A percentile compares a stretch with the other conserved stretches of the same genome.
Evolutionary conservation across 2,888 invertebrate species (phyloP).

Genomic region (Amphipyra tragopoginis): DNA sequence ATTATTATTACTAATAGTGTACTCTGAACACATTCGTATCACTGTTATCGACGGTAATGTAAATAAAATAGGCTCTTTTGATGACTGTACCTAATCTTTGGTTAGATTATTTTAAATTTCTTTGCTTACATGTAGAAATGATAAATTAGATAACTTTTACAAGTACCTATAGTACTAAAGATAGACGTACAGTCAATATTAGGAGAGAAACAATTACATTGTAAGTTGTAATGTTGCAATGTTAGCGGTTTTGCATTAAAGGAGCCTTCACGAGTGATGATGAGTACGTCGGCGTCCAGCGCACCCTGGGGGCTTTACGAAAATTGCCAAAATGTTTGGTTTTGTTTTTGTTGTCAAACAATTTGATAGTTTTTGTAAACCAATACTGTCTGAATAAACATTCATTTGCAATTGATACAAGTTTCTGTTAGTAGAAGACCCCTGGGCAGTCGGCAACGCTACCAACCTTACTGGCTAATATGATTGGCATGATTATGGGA

Average conservation of each 20-base stretch:
- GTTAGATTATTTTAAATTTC: slow-evolving; percentile 57
- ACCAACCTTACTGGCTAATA: too few relatives aligned
- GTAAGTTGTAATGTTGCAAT: slow-evolving; percentile 13
- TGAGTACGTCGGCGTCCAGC: too few relatives aligned
- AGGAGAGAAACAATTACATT: slow-evolving; percentile 8
- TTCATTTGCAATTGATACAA: too few relatives aligned
- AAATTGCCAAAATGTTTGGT: too few relatives aligned
- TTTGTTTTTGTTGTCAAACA: too few relatives aligned
- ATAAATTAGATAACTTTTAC: slow-evolving; percentile 33
- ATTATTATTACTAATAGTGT: slow-evolving; percentile 67
- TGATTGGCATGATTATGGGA: too few relatives aligned
- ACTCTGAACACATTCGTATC: slow-evolving; percentile 65
- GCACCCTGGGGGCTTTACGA: too few relatives aligned
- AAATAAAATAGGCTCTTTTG: slow-evolving; percentile 72
- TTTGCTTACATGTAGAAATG: slow-evolving; percentile 43
- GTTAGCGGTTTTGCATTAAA: neutral
- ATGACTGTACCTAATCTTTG: slow-evolving; percentile 59
- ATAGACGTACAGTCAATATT: slow-evolving; percentile 40
- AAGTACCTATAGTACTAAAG: slow-evolving; percentile 23
- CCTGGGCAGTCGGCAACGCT: too few relatives aligned
- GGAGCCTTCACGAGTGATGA: too few relatives aligned
- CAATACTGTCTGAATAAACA: too few relatives aligned
- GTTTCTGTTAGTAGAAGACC: too few relatives aligned
- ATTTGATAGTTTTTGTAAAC: too few relatives aligned
- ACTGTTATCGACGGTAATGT: slow-evolving; percentile 71